phyloP scores from a whole-genome alignment of 2,888 invertebrate genomes.

The Idaea aversata region DNA sequence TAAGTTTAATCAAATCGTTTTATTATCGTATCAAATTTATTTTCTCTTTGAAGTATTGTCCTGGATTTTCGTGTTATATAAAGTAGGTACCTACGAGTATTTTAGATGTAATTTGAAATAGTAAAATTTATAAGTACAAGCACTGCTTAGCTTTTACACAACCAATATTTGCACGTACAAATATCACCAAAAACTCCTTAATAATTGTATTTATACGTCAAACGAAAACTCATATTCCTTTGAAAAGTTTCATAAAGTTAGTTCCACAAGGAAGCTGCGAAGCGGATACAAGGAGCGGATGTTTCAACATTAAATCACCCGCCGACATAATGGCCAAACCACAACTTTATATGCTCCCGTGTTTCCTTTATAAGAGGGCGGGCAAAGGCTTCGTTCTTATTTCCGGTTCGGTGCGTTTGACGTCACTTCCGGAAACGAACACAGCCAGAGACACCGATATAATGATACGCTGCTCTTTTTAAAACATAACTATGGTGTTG shows the following conservation, averaged over 20 bases:
- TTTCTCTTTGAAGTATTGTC: too few relatives aligned
- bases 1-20: too few relatives aligned
- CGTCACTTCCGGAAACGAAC: constrained; percentile 54
- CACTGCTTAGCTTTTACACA: not conserved
- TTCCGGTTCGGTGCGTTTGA: constrained; percentile 55
- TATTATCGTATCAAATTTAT: too few relatives aligned
- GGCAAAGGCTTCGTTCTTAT: constrained; percentile 64
- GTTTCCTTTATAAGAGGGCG: constrained; percentile 64
- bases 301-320: constrained; percentile 8
- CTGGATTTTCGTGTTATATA: too few relatives aligned
- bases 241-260: not conserved
- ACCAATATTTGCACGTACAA: not conserved
- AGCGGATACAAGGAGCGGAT: not conserved
- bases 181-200: not conserved
- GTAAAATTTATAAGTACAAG: not conserved
- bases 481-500: not conserved
- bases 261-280: not conserved
- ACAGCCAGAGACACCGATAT: constrained; percentile 32
- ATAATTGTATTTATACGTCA: constrained; percentile 6
- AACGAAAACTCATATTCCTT: not conserved
- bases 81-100: not conserved
- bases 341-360: constrained; percentile 51
- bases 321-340: constrained; percentile 44
- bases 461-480: constrained; percentile 26
- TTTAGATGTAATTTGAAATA: not conserved